Percentiles rank a stretch among this genome's conserved stretches.
Evolutionary conservation across 2,888 invertebrate species (phyloP).

Genomic region (Patella ulyssiponensis): DNA sequence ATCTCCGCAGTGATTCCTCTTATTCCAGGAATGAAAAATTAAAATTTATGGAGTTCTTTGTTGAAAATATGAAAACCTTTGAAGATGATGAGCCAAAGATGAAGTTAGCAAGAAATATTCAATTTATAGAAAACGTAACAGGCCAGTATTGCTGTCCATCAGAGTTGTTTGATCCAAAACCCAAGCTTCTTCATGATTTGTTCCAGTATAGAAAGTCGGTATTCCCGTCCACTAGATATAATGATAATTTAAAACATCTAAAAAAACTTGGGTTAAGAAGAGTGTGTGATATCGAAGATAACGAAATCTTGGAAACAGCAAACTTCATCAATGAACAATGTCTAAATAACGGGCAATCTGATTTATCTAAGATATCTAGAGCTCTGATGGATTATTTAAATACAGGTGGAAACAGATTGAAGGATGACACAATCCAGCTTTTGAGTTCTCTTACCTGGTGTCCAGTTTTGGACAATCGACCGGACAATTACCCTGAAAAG

Average conservation of each 20-base stretch:
- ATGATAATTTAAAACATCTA: constrained; percentile 34
- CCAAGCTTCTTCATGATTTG: constrained; percentile 39
- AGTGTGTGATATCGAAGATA: constrained; percentile 40
- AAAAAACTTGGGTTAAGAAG: constrained; percentile 48
- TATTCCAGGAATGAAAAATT: not conserved
- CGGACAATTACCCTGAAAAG: constrained; percentile 30
- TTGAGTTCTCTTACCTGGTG: constrained; percentile 27
- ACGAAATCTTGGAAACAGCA: constrained; percentile 44
- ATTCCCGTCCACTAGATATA: constrained; percentile 43
- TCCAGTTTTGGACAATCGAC: constrained; percentile 33
- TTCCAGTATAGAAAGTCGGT: constrained; percentile 39
- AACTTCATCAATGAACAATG: constrained; percentile 10
- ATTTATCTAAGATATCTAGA: not conserved
- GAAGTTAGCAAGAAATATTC: constrained; percentile 9
- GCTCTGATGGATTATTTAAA: constrained; percentile 4
- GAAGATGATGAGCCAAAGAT: not conserved
- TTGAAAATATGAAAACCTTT: not conserved
- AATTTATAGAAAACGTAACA: constrained; percentile 22
- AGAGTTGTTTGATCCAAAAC: constrained; percentile 48
- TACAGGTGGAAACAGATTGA: not conserved
- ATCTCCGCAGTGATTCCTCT: not conserved
- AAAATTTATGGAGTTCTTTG: not conserved
- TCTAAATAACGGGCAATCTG: not conserved
- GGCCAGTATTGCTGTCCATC: constrained; percentile 23
- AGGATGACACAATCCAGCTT: not conserved